Evolutionary conservation across 2,113 vertebrate species (phyloP).

Genomic region (Sardina pilchardus): DNA sequence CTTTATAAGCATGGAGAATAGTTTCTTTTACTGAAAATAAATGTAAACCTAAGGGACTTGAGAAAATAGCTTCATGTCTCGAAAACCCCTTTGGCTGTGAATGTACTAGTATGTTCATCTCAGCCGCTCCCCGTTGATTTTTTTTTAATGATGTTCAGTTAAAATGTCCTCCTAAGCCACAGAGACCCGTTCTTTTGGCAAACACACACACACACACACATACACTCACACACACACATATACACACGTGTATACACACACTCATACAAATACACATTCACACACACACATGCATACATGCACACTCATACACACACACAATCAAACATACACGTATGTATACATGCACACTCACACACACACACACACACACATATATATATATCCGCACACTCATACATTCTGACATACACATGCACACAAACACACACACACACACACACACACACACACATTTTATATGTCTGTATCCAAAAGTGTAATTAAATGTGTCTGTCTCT

Average conservation of each 20-base stretch:
- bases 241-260: neutral
- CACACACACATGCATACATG: neutral
- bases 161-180: neutral
- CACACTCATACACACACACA: neutral
- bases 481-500: neutral
- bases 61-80: neutral
- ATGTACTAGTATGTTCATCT: neutral
- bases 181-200: neutral
- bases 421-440: neutral
- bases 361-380: neutral
- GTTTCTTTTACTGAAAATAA: neutral
- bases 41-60: neutral
- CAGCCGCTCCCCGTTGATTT: neutral
- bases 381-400: neutral
- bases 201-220: neutral
- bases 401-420: neutral
- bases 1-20: neutral
- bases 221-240: slow-evolving; percentile 7
- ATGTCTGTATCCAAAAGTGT: neutral
- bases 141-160: neutral
- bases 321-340: neutral
- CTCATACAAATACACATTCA: neutral
- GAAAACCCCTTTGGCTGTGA: neutral
- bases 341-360: neutral
- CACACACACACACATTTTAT: neutral